These are phyloP conservation scores for Drosophila ficusphila DNA, from an alignment of 1,140 invertebrate genomes.

Conservation along the genomic window DNA sequence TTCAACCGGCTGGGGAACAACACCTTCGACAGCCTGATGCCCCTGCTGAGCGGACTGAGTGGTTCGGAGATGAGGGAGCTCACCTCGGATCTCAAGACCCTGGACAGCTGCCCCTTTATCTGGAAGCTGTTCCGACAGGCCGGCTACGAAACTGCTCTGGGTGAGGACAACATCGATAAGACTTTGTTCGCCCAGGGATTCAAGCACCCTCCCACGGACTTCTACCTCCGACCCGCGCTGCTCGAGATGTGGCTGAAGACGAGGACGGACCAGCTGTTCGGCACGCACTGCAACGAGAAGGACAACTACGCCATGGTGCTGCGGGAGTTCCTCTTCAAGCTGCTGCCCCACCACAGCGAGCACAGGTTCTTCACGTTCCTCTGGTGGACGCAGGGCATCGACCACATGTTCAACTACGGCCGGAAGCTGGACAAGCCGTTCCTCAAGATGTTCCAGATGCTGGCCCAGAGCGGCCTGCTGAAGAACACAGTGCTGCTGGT, in stretches of 20 bases:
- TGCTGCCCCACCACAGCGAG: conserved; percentile 83
- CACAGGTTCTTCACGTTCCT: conserved; percentile 89
- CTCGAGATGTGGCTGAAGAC: conserved; percentile 85
- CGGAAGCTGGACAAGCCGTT: conserved; percentile 87
- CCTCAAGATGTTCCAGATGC: conserved; percentile 85
- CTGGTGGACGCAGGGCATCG: conserved; percentile 90
- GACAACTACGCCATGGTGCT: conserved; percentile 85
- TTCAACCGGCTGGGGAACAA: conserved; percentile 84
- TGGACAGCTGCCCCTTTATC: conserved; percentile 89
- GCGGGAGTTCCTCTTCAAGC: conserved; percentile 84
- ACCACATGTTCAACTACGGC: conserved; percentile 89
- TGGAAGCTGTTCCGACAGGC: conserved; percentile 89
- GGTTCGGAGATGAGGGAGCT: conserved; percentile 79
- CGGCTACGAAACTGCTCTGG: conserved; percentile 90
- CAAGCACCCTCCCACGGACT: conserved; percentile 90
- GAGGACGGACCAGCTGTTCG: conserved; percentile 43
- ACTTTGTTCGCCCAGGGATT: conserved; percentile 92
- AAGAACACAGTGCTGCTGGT: conserved; percentile 90
- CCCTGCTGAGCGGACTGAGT: conserved; percentile 88
- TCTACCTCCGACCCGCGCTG: conserved; percentile 91
- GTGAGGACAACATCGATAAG: conserved; percentile 90
- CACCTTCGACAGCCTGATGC: conserved; percentile 88
- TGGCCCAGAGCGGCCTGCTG: conserved; percentile 86
- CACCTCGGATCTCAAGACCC: conserved; percentile 82
- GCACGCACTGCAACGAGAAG: conserved; percentile 85